Base-by-base conservation (phyloP, 2,113 vertebrate genomes). In the Apistogramma diplotaenia region DNA sequence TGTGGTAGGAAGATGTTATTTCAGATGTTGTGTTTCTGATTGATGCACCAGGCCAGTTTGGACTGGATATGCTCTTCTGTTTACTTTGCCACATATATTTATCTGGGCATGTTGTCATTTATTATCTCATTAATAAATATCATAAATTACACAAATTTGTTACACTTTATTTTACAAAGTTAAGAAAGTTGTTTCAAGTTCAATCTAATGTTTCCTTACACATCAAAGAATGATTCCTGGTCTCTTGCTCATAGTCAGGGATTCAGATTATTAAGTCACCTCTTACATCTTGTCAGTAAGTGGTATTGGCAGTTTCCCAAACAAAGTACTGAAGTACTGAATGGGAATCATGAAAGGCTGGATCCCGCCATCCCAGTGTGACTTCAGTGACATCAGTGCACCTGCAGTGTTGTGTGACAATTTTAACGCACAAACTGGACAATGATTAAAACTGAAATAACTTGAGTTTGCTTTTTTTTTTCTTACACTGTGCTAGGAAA, bases 371-470 rank as follows among this genome's bases (percentile, higher is more conserved):
- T 7, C 40, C 16, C 40, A 9, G 46, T 19, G 23, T 67, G 62
- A 49, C 16, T 43, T 35, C 12, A 70, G 62, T 49, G 62, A 46
- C 40, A 70, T 23, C 23, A 70, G 12, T 70, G 62, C 62, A 67
- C 62, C 40, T 67, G 62, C 62, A 46, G 18, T 11, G 37, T 15
- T 67, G 2, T 70, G 23, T 49, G 23, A 70, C 40, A 12, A 70
- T 49, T 49, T 9, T 19, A 0, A 70, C 46, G 29, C 3, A 25
- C 40, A 1, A 12, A 70, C 40, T 49, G 29, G 40, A 23, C 9
- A 46, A 16, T 2, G 23, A 12, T 18, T 49, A 29, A 70, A 70
- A 8, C 16, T 29, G 6, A 49, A 49, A 29, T 19, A 49, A 49
- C 40, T 49, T 29, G 11, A 49, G 27, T 46, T 67, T 27, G 27